These are phyloP conservation scores for Oasisia sp. DNA, from an alignment of 2,888 invertebrate genomes.

Conservation along the genomic window DNA sequence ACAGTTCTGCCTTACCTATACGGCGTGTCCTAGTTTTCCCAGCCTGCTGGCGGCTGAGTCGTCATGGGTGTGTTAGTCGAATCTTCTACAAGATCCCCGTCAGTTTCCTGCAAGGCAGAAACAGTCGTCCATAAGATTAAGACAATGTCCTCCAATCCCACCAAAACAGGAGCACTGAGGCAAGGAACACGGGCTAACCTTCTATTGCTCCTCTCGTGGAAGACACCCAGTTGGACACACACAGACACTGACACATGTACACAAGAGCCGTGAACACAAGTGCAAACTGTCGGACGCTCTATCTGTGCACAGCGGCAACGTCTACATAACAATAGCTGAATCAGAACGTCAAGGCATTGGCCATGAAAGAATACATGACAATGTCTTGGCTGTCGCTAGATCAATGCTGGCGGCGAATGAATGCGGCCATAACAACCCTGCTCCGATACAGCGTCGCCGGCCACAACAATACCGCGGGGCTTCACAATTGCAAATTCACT, in stretches of 20 bases:
- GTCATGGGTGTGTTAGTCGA: neutral
- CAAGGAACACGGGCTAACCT: neutral
- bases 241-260: neutral
- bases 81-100: conserved; percentile 12
- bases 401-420: neutral
- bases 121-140: neutral
- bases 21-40: neutral
- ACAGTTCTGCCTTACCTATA: neutral
- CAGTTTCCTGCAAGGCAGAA: neutral
- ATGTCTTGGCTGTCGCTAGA: conserved; percentile 13
- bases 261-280: neutral
- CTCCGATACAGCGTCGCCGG: neutral
- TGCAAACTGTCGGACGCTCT: neutral
- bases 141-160: neutral
- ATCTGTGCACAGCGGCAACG: neutral
- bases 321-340: conserved; percentile 13
- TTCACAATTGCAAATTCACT: conserved; percentile 17
- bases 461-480: conserved; percentile 12
- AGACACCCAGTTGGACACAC: neutral
- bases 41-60: neutral
- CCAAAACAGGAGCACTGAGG: neutral
- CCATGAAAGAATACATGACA: conserved; percentile 13
- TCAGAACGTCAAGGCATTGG: conserved; percentile 8
- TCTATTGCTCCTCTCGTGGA: neutral
- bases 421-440: conserved; percentile 1